Evolutionary conservation across 2,888 invertebrate species (phyloP), one percentile per base, ranked within the genome.

Genomic region (Tribolium freemani): DNA sequence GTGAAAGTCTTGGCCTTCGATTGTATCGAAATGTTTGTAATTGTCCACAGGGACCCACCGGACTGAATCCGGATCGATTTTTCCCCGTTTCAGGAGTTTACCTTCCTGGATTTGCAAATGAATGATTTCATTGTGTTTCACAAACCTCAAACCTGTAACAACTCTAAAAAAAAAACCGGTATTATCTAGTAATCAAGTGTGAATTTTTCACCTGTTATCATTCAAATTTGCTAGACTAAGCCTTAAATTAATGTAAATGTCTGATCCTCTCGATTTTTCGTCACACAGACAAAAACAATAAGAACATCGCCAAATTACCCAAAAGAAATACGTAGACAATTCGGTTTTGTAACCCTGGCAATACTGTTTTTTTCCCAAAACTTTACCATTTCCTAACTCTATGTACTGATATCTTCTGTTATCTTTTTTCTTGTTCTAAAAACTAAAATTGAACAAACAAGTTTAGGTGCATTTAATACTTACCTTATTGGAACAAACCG

Each of bases 321-420:
- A 94, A 54, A 94, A 90, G 94, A 95, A 95, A 94, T 95, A 95
- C 72, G 94, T 94, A 80, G 94, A 93, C 74, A 93, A 92, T 38
- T 60, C 46, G 11, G 20, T 9, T 60, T 16, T 10, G 16, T 26
- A 10, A 26, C 26, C 20, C n/a, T 11, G 26, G 26, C 31, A 48
- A 38, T 20, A 20, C 11, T n/a, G 9, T 44, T 8, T 6, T 20
- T 13, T 2, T 5, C 60, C 60, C 3, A n/a, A 48, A 46, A 9
- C 5, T 50, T 13, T 11, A 0, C 50, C 50, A 13, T 63, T 31
- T 10, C n/a, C 13, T 9, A 51, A 16, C 9, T 63, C 20, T 4
- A 63, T n/a, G 30, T 66, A 46, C 8, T 54, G 16, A 20, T 66
- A 66, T n/a, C 66, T 10, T 54, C 66, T 53, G 11, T n/a, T n/a